These are phyloP conservation scores for Cyclina sinensis DNA, from an alignment of 1,140 invertebrate species.

Conservation along the genomic window DNA sequence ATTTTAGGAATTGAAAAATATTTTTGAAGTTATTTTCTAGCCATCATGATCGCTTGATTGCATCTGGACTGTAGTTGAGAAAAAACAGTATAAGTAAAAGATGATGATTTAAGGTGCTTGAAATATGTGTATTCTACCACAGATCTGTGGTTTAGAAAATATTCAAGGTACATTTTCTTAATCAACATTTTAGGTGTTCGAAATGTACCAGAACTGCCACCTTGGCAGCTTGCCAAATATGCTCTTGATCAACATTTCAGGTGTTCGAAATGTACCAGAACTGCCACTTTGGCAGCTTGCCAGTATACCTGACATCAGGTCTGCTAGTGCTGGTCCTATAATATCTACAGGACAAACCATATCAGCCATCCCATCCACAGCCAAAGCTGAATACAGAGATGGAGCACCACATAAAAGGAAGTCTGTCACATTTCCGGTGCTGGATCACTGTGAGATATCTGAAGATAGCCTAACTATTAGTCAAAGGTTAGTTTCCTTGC, in stretches of 20 bases:
- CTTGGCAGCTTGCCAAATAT: conserved; percentile 39
- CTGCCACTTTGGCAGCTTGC: conserved; percentile 34
- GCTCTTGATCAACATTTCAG: no score
- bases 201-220: conserved; percentile 8
- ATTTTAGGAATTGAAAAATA: no score
- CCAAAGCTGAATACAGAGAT: conserved; percentile 55
- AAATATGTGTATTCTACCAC: no score
- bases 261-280: conserved; percentile 29
- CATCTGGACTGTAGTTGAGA: no score
- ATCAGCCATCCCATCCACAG: conserved; percentile 31
- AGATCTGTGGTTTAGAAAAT: no score
- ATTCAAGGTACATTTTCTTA: no score
- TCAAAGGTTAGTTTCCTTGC: conserved; percentile 74
- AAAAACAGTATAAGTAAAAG: no score
- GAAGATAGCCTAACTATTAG: conserved; percentile 72
- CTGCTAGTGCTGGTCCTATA: conserved; percentile 54
- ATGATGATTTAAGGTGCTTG: no score
- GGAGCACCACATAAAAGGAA: conserved; percentile 50
- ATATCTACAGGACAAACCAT: conserved; percentile 66
- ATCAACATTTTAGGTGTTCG: conserved; percentile 32
- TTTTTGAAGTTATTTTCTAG: no score
- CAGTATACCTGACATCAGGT: conserved; percentile 2
- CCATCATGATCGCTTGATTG: no score
- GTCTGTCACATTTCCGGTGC: conserved; percentile 66
- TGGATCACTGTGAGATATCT: conserved; percentile 73